Base-by-base conservation (phyloP, 2,113 vertebrate species). In the Amphiprion percula region DNA sequence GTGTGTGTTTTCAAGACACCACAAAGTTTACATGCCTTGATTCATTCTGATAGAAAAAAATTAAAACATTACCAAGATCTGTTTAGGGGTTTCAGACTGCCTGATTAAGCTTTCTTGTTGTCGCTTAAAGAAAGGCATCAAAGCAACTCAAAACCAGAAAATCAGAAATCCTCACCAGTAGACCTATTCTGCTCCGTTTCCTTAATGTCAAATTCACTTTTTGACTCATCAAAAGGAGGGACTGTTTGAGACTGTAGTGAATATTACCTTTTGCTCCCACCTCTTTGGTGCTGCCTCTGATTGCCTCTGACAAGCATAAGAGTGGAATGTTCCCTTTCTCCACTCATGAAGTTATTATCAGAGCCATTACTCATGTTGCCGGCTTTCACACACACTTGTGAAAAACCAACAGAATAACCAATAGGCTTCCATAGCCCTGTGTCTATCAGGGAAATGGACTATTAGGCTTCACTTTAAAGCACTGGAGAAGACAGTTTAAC, bases 341-440 rank as follows among this genome's bases (percentile, higher is more conserved):
- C 74, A 83, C 91, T 90, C 85, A 74, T 67, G 79, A 77, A 79
- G 77, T 75, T 74, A 75, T 89, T 88, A 90, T 90, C 66, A 77
- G 79, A 89, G 75, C 81, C 84, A 88, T 86, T 90, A 90, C 79
- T 90, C 76, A 77, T 61, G 52, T 49, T 82, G 58, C 68, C 8
- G 21, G 75, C 81, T 85, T 84, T 82, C 33, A 5, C 54, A 26
- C 74, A 80, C 75, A 79, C 82, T 84, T 87, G 60, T 83, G 75
- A 79, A 89, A 89, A 83, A 89, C 85, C 75, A 85, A 84, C 83
- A 84, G 72, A 80, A 79, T 82, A 87, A 79, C 79, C 77, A 76
- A 73, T 23, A 37, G 78, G 59, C 68, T 69, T 83, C 86, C 67
- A 81, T 62, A 80, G 79, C 84, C 78, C 72, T 16, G 60, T 60